Evolutionary conservation across 2,888 invertebrate species (phyloP).

Genomic region (Ernsta delagoae): DNA sequence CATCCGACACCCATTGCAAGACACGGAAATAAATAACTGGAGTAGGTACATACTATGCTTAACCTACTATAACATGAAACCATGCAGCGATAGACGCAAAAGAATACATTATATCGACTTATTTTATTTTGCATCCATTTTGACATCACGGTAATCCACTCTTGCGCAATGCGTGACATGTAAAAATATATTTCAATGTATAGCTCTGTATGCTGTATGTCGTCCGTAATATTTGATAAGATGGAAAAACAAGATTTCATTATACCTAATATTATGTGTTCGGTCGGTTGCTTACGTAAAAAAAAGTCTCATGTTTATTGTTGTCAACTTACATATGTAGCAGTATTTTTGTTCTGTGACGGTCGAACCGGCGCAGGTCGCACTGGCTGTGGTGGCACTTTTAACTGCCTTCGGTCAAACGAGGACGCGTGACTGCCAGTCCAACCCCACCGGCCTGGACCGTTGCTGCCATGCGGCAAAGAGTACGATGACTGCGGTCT

Average conservation of each 20-base stretch:
- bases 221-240: background rate
- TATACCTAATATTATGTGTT: too few species aligned
- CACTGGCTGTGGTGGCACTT: slow-evolving; percentile 77
- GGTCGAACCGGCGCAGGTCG: slow-evolving; percentile 74
- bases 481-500: slow-evolving; percentile 71
- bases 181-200: slow-evolving; percentile 14
- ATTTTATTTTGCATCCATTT: slow-evolving; percentile 12
- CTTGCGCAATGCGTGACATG: slow-evolving; percentile 26
- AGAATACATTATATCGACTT: slow-evolving; percentile 9
- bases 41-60: background rate
- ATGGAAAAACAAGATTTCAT: background rate
- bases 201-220: background rate
- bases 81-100: slow-evolving; percentile 17
- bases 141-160: slow-evolving; percentile 19
- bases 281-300: too few species aligned
- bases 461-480: background rate
- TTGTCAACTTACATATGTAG: slow-evolving; percentile 73
- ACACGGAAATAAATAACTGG: slow-evolving; percentile 63
- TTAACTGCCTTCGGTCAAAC: slow-evolving; percentile 76
- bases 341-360: slow-evolving; percentile 62
- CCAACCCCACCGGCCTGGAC: background rate
- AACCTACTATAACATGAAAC: slow-evolving; percentile 32
- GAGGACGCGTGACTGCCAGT: slow-evolving; percentile 46
- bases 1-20: slow-evolving; percentile 73
- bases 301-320: too few species aligned